These are phyloP conservation scores for Rhinichthys klamathensis DNA, from an alignment of 2,113 vertebrate species.

Conservation along the genomic window DNA sequence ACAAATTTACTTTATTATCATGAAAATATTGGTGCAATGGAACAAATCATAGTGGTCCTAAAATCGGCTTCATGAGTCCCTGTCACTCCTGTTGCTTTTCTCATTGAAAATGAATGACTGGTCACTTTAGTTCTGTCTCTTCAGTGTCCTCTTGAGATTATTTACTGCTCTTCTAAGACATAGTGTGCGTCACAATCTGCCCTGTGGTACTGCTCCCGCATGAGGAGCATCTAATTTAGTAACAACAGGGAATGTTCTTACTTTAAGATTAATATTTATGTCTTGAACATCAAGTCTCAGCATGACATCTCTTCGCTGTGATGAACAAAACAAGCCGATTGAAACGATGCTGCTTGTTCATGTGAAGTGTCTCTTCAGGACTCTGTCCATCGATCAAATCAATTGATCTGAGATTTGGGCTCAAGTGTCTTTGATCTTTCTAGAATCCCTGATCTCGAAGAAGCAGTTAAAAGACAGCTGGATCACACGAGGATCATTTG, in stretches of 20 bases:
- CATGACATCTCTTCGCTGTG: slow-evolving; percentile 27
- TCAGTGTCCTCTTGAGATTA: slow-evolving; percentile 2
- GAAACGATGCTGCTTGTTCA: slow-evolving; percentile 26
- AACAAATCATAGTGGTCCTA: too few relatives aligned
- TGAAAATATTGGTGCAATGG: too few relatives aligned
- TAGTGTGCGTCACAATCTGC: neutral
- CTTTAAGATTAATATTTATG: slow-evolving; percentile 37
- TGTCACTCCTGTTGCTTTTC: neutral
- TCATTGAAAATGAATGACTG: slow-evolving; percentile 17
- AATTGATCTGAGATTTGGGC: slow-evolving; percentile 47
- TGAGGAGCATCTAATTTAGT: neutral
- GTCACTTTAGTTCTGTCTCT: neutral
- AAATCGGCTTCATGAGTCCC: neutral
- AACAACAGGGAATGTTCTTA: slow-evolving; percentile 8
- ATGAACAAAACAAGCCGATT: slow-evolving; percentile 44
- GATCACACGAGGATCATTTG: slow-evolving; percentile 19
- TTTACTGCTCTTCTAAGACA: slow-evolving; percentile 5
- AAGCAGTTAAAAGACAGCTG: slow-evolving; percentile 34
- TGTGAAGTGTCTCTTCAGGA: slow-evolving; percentile 38
- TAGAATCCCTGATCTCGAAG: slow-evolving; percentile 15
- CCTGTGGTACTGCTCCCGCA: neutral
- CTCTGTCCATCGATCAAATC: slow-evolving; percentile 36
- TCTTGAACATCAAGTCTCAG: slow-evolving; percentile 39
- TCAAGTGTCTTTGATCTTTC: slow-evolving; percentile 47
- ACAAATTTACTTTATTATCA: too few relatives aligned